Conservation (phyloP, 2,113 vertebrate genomes). For the Rhineura floridana region DNA sequence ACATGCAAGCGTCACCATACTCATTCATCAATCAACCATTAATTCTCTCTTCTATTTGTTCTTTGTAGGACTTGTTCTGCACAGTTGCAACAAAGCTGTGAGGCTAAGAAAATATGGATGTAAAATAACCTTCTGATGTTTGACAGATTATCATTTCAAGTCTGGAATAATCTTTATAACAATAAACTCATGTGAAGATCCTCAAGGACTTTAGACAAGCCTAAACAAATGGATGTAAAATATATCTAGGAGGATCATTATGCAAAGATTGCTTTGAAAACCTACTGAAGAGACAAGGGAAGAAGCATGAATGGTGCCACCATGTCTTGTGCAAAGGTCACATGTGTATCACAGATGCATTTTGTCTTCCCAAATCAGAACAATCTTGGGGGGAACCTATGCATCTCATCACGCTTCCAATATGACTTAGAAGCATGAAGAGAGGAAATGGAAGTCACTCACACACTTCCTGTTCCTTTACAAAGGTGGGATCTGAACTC, state of each 20-base stretch:
- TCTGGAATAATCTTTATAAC: not conserved
- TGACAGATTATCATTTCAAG: not conserved
- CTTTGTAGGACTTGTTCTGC: not conserved
- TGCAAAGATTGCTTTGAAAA: not conserved
- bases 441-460: not conserved
- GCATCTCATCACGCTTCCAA: not conserved
- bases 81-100: not conserved
- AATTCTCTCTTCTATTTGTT: too few species aligned
- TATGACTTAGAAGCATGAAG: not conserved
- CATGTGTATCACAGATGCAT: not conserved
- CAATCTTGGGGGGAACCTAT: not conserved
- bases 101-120: not conserved
- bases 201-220: not conserved
- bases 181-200: not conserved
- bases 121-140: conserved; percentile 11
- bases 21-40: too few species aligned
- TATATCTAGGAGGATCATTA: conserved; percentile 7
- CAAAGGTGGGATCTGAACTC: not conserved
- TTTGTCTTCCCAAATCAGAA: not conserved
- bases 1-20: too few species aligned
- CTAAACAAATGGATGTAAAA: not conserved
- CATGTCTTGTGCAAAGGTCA: not conserved
- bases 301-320: not conserved
- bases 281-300: not conserved
- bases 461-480: not conserved